A percentile compares a stretch with the other conserved stretches of the same genome.
Evolutionary conservation across 2,113 vertebrate genomes (phyloP).

Genomic region (Piaya cayana): DNA sequence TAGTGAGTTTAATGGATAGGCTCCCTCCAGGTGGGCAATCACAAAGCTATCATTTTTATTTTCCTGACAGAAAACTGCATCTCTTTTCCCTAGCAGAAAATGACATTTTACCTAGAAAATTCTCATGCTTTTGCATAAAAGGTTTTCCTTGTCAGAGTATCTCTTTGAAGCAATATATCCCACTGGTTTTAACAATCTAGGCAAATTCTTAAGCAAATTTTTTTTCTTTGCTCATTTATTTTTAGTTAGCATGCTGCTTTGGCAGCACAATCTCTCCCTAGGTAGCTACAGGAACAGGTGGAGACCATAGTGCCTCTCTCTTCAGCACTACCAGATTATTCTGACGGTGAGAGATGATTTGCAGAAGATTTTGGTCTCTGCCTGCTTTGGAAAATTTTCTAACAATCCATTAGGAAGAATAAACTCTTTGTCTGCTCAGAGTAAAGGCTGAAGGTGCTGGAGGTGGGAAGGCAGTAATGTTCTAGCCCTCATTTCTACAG

Average conservation of each 20-base stretch:
- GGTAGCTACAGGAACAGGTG: not conserved
- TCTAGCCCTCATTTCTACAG: not conserved
- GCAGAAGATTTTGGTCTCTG: not conserved
- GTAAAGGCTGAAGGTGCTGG: not conserved
- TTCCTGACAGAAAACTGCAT: conserved; percentile 3
- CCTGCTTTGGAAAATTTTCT: not conserved
- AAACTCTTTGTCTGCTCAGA: not conserved
- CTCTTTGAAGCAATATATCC: not conserved
- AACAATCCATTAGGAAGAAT: not conserved
- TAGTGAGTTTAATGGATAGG: not conserved
- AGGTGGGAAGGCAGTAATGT: not conserved
- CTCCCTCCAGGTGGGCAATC: not conserved
- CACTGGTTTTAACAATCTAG: not conserved
- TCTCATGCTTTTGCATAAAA: conserved; percentile 4
- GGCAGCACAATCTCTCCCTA: not conserved
- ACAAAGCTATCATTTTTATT: not conserved
- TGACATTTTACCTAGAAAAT: not conserved
- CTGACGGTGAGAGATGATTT: not conserved
- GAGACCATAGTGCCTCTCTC: not conserved
- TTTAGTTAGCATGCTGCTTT: not conserved
- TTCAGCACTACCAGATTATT: not conserved
- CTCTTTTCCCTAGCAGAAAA: not conserved
- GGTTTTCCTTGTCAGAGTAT: not conserved
- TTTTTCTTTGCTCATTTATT: not conserved
- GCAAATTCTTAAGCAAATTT: not conserved